Percentiles rank a stretch among this genome's conserved stretches.
These are phyloP conservation scores for Leptosomus discolor DNA, from an alignment of 2,113 vertebrate species.

Conservation along the genomic window DNA sequence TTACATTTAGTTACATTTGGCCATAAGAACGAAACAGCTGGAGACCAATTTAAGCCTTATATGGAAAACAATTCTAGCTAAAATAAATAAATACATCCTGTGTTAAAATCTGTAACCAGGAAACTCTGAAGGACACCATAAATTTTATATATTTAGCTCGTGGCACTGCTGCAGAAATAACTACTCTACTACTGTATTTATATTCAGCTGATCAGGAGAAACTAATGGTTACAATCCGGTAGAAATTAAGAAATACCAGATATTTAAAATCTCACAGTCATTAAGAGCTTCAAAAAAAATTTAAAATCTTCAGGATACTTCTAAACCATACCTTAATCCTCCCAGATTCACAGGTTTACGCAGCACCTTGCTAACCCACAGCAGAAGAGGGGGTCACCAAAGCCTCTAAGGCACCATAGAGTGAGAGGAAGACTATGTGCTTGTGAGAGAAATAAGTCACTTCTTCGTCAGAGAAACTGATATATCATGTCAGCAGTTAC, in stretches of 20 bases:
- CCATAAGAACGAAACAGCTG: background rate
- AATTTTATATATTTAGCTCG: slow-evolving; percentile 7
- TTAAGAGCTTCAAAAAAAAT: background rate
- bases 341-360: background rate
- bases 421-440: background rate
- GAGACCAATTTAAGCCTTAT: background rate
- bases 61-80: slow-evolving; percentile 10
- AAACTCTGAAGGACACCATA: slow-evolving; percentile 11
- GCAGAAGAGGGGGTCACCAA: background rate
- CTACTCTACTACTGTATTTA: background rate
- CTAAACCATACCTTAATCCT: background rate
- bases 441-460: background rate
- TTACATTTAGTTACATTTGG: slow-evolving; percentile 9
- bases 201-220: background rate
- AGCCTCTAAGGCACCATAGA: background rate
- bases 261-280: background rate
- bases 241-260: background rate
- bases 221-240: background rate
- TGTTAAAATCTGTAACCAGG: slow-evolving; percentile 24
- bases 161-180: background rate
- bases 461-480: background rate
- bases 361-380: background rate
- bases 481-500: background rate
- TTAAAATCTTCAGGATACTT: background rate
- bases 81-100: slow-evolving; percentile 52